These are phyloP conservation scores for Sebastes wilsoni DNA, from an alignment of 2,797 vertebrate genomes.

Conservation along the genomic window DNA sequence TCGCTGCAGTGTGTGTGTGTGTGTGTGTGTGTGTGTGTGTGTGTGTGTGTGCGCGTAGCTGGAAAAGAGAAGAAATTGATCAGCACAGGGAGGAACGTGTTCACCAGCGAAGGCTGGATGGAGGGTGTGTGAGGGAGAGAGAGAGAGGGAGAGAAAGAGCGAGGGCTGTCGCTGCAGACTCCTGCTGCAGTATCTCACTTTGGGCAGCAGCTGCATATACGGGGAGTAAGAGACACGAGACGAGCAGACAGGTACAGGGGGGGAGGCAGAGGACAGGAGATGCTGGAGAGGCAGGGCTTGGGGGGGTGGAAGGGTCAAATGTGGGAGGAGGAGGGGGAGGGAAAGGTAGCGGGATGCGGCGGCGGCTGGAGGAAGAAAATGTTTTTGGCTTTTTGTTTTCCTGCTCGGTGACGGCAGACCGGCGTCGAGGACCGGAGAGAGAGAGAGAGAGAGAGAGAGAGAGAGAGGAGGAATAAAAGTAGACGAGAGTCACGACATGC, in stretches of 20 bases:
- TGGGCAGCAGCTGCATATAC: constrained; percentile 78
- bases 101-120: constrained; percentile 74
- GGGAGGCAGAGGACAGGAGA: constrained; percentile 61
- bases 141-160: constrained; percentile 57
- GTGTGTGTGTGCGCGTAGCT: constrained; percentile 32
- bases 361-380: constrained; percentile 61
- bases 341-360: constrained; percentile 16
- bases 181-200: constrained; percentile 82
- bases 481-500: constrained; percentile 65
- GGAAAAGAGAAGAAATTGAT: constrained; percentile 83
- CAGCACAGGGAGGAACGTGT: constrained; percentile 80
- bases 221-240: constrained; percentile 73
- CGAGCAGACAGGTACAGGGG: constrained; percentile 78
- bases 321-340: constrained; percentile 64
- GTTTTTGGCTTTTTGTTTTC: constrained; percentile 79
- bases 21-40: not conserved
- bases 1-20: constrained; percentile 40
- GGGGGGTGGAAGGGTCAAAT: constrained; percentile 74
- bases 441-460: constrained; percentile 69
- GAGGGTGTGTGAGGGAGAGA: constrained; percentile 69
- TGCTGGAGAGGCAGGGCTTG: constrained; percentile 63
- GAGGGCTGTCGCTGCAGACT: constrained; percentile 81
- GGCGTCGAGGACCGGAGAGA: constrained; percentile 63
- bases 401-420: constrained; percentile 73
- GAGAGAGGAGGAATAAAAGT: constrained; percentile 61